Percentiles rank a stretch among this genome's conserved stretches.
phyloP scores from a whole-genome alignment of 2,113 vertebrate species.

The Hiodon tergisus region DNA sequence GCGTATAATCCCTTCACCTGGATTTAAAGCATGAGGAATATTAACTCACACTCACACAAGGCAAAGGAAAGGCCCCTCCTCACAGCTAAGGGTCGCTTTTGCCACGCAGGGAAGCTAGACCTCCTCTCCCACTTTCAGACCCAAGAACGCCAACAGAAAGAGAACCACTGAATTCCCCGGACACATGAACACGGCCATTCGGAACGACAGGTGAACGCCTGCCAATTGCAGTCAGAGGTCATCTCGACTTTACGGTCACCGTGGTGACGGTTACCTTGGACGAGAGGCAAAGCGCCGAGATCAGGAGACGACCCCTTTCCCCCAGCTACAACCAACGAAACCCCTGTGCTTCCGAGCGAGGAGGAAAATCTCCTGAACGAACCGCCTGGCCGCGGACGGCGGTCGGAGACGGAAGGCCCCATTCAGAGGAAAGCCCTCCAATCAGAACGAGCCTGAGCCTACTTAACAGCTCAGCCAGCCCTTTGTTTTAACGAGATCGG shows the following conservation, averaged over 20 bases:
- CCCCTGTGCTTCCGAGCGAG: slow-evolving; percentile 20
- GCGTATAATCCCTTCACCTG: slow-evolving; percentile 38
- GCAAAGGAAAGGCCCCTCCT: slow-evolving; percentile 7
- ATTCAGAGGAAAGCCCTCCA: slow-evolving; percentile 9
- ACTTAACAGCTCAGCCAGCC: background rate
- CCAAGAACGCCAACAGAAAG: background rate
- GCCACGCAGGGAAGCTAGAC: too few relatives aligned
- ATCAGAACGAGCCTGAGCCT: background rate
- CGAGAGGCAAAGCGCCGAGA: slow-evolving; percentile 25
- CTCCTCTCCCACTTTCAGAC: background rate
- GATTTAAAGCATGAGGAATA: slow-evolving; percentile 26
- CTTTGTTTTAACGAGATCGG: too few relatives aligned
- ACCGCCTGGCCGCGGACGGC: background rate
- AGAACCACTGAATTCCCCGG: background rate
- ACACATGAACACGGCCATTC: background rate
- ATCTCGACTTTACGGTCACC: background rate
- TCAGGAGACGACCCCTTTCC: slow-evolving; percentile 39
- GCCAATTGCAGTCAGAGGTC: background rate
- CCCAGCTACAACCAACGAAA: slow-evolving; percentile 24
- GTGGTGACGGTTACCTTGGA: background rate
- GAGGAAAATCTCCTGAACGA: slow-evolving; percentile 13
- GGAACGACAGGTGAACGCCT: background rate
- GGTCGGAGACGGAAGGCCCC: background rate
- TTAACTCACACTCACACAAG: background rate
- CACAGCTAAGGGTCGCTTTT: background rate